phyloP scores from a whole-genome alignment of 2,888 invertebrate genomes.

The Imbricaverruca yamaguchii region DNA sequence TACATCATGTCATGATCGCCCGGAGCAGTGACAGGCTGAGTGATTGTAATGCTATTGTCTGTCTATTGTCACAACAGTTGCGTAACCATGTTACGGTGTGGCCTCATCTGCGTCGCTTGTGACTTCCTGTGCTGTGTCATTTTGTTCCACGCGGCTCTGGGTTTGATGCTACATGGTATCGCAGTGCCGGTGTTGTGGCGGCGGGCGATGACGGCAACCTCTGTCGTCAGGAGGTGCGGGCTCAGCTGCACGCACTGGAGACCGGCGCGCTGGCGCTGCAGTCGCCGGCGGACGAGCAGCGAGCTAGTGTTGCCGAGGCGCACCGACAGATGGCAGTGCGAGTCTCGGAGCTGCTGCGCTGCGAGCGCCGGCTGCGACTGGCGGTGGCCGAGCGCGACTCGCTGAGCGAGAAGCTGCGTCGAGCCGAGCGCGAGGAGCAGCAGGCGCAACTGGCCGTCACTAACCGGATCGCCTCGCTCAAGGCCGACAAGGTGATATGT shows the following conservation, averaged over 20 bases:
- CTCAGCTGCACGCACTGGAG: neutral
- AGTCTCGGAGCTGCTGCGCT: neutral
- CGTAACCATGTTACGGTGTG: no score
- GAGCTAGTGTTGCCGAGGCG: neutral
- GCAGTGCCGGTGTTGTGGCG: no score
- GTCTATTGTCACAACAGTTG: no score
- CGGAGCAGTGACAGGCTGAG: no score
- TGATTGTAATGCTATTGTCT: no score
- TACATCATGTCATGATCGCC: no score
- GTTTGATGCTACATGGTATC: no score
- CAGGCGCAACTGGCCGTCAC: neutral
- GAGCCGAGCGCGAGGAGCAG: neutral
- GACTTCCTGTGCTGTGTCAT: no score
- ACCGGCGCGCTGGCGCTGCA: neutral
- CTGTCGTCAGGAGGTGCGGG: neutral
- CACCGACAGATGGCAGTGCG: constrained; percentile 4
- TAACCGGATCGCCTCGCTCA: neutral
- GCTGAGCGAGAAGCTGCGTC: neutral
- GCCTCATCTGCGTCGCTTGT: no score
- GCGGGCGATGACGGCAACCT: no score
- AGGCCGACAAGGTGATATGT: neutral
- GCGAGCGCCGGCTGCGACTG: constrained; percentile 8
- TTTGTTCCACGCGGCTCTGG: no score
- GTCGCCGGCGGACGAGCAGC: neutral
- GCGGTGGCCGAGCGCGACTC: neutral